Evolutionary conservation across 2,113 vertebrate genomes (phyloP), one percentile per base, ranked within the genome.

Genomic region (Axis porcinus): DNA sequence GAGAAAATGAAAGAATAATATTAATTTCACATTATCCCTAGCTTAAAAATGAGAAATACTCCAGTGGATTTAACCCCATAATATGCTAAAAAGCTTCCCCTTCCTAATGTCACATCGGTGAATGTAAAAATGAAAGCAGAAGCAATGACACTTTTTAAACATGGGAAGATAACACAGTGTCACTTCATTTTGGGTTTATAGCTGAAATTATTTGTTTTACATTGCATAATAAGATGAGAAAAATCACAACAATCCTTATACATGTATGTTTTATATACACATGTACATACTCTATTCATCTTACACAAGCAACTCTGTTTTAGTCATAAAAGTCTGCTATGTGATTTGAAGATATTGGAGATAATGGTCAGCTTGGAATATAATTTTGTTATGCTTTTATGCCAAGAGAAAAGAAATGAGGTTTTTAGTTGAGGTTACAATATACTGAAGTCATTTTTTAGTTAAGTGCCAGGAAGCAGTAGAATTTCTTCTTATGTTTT

Each of bases 391-490:
- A 64, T 81, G 25, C 64, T 76, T 94, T 94, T 88, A 85, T 30
- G 27, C 30, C 25, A 60, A 84, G 12, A 95, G 47, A 87, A 93
- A 94, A 92, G 33, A 88, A 91, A 88, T 88, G 28, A 84, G 57
- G 9, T 67, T 83, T 96, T 97, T 89, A 70, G 30, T 58, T 95
- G 79, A 91, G 3, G 23, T 91, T 93, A 33, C 17, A 95, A 25
- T 52, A 76, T 79, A 27, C 91, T 85, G 47, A 21, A 17, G 25
- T 97, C 5, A 54, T 36, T 79, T 84, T 95, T 96, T 64, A 81
- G 23, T 43, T 92, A 94, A 88, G n/a, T 94, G 67, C 54, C n/a
- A 92, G 93, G 30, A 97, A 96, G 13, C 74, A 94, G 76, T 60
- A n/a, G 43, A 84, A 23, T 90, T 94, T 93, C 33, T 70, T 8